phyloP scores from a whole-genome alignment of 1,140 invertebrate species.

The Babylonia areolata region DNA sequence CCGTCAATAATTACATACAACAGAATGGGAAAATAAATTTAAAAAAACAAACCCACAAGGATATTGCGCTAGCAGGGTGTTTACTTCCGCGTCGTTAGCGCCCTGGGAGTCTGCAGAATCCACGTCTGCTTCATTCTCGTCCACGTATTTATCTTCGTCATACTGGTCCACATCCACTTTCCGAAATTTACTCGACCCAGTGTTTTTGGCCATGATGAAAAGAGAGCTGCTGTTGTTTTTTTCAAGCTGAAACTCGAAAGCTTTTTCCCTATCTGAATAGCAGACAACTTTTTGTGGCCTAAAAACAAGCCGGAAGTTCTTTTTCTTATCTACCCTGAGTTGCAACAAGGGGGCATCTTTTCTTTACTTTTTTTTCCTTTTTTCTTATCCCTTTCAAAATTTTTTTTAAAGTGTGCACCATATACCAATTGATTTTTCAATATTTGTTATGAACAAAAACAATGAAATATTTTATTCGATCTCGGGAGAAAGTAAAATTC shows the following conservation, averaged over 20 bases:
- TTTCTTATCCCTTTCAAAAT: no score
- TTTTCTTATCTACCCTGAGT: no score
- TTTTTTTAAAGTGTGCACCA: no score
- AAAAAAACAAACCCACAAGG: slow-evolving; percentile 56
- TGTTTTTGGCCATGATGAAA: slow-evolving; percentile 90
- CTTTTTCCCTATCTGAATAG: neutral
- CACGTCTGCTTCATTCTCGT: slow-evolving; percentile 79
- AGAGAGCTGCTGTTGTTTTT: neutral
- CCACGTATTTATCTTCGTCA: slow-evolving; percentile 95
- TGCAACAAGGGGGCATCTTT: no score
- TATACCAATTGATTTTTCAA: no score
- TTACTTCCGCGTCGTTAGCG: slow-evolving; percentile 93
- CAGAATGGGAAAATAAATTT: no score
- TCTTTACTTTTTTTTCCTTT: no score
- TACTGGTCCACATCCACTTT: slow-evolving; percentile 98
- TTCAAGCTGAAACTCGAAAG: neutral
- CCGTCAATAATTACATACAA: no score
- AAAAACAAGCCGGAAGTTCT: slow-evolving; percentile 65
- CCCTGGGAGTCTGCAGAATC: slow-evolving; percentile 82
- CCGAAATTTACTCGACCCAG: slow-evolving; percentile 91
- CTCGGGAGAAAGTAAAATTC: no score
- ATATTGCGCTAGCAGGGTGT: slow-evolving; percentile 76
- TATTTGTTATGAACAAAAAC: no score
- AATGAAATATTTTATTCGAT: no score
- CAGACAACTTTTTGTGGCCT: neutral